A percentile compares a stretch with the other conserved stretches of the same genome.
Evolutionary conservation across 37 sponge, comb jelly and placozoan genomes (phyloP).

Genomic region (Ianthella basta): DNA sequence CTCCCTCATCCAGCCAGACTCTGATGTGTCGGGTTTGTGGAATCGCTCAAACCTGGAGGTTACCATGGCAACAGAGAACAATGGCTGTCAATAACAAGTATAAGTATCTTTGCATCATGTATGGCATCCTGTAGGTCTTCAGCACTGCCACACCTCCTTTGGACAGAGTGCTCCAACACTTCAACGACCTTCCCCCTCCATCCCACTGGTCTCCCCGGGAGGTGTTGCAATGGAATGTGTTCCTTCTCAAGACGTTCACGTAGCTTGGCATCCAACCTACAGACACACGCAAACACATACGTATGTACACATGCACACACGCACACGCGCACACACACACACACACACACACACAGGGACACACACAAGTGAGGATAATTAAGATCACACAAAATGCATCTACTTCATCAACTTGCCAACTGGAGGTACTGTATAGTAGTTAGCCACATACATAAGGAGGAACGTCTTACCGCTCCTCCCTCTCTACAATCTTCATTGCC

Average conservation of each 20-base stretch:
- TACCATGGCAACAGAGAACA: no score
- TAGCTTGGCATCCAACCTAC: slow-evolving; percentile 36
- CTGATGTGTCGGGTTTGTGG: not conserved
- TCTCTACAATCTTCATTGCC: slow-evolving; percentile 82
- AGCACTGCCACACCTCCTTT: slow-evolving; percentile 57
- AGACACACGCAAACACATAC: not conserved
- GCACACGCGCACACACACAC: no score
- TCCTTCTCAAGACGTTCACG: slow-evolving; percentile 47
- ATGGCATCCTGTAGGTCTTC: not conserved
- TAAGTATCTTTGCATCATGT: not conserved
- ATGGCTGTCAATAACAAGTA: not conserved
- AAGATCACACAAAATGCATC: no score
- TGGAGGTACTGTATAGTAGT: no score
- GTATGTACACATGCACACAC: no score
- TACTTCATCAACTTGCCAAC: no score
- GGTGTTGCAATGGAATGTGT: slow-evolving; percentile 45
- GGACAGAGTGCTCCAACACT: slow-evolving; percentile 69
- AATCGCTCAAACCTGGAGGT: not conserved
- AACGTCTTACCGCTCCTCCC: slow-evolving; percentile 79
- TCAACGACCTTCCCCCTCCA: slow-evolving; percentile 79
- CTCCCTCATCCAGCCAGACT: not conserved
- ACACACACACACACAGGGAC: no score
- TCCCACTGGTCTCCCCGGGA: slow-evolving; percentile 76
- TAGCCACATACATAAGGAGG: not conserved
- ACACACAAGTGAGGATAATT: no score